A percentile compares a stretch with the other conserved stretches of the same genome.
Evolutionary conservation across 2,113 vertebrate genomes (phyloP).

Genomic region (Chelonoidis abingdonii): DNA sequence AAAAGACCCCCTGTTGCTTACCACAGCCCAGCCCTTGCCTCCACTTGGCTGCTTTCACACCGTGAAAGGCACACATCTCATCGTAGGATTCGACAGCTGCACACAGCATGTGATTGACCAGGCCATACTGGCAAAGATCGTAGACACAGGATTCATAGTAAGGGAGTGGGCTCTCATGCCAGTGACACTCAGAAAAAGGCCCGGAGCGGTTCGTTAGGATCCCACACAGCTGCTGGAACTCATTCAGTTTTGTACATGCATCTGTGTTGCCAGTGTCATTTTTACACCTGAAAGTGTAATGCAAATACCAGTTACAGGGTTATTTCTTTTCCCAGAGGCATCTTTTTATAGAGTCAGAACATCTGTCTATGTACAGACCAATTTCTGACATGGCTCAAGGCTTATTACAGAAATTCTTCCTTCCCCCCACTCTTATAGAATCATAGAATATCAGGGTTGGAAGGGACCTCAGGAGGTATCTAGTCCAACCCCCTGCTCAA

Average conservation of each 20-base stretch:
- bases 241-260: not conserved
- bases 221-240: constrained; percentile 36
- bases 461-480: no score
- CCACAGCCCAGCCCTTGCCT: constrained; percentile 44
- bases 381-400: not conserved
- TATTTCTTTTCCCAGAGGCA: constrained; percentile 35
- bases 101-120: constrained; percentile 64
- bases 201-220: constrained; percentile 68
- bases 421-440: not conserved
- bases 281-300: not conserved
- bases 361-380: not conserved
- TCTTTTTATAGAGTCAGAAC: not conserved
- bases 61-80: constrained; percentile 36
- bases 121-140: constrained; percentile 67
- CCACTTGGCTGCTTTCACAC: constrained; percentile 59
- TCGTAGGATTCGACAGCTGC: constrained; percentile 67
- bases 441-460: no score
- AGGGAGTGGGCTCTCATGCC: constrained; percentile 14
- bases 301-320: not conserved
- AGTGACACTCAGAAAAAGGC: constrained; percentile 59
- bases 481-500: no score
- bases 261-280: not conserved
- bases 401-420: not conserved
- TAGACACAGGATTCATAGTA: constrained; percentile 65
- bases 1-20: constrained; percentile 13